Evolutionary conservation across 2,888 invertebrate genomes (phyloP).

Genomic region (Lasioglossum villosulum): DNA sequence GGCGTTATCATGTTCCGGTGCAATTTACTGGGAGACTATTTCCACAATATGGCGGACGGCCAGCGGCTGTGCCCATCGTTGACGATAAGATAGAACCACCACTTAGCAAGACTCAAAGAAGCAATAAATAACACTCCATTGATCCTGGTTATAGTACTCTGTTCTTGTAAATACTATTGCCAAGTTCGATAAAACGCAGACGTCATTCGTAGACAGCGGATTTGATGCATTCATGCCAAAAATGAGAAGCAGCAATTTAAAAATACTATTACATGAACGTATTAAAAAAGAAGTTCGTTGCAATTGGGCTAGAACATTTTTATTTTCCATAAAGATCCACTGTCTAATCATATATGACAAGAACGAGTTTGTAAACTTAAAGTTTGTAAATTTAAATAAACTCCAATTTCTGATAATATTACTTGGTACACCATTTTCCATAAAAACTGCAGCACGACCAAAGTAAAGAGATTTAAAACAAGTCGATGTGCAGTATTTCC

Average conservation of each 20-base stretch:
- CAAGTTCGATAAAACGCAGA: conserved; percentile 30
- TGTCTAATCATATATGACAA: no score
- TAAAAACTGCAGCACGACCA: neutral
- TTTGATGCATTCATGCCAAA: no score
- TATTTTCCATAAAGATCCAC: no score
- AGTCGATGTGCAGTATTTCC: neutral
- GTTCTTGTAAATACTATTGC: neutral
- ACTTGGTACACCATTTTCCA: neutral
- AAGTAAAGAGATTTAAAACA: neutral
- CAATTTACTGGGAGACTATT: conserved; percentile 25
- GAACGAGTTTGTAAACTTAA: conserved; percentile 25
- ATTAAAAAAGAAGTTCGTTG: no score
- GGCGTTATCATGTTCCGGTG: conserved; percentile 55
- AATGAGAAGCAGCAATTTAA: no score
- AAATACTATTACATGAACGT: no score
- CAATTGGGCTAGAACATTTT: no score
- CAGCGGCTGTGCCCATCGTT: conserved; percentile 51
- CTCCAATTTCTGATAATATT: neutral
- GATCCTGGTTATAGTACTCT: neutral
- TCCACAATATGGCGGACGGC: conserved; percentile 37
- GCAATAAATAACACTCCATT: conserved; percentile 20
- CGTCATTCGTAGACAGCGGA: neutral
- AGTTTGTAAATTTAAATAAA: conserved; percentile 21
- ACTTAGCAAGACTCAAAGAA: conserved; percentile 67
- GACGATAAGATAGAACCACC: conserved; percentile 77